Evolutionary conservation across 2,888 invertebrate genomes (phyloP), one percentile per base, ranked within the genome.

Genomic region (Hyposoter didymator): DNA sequence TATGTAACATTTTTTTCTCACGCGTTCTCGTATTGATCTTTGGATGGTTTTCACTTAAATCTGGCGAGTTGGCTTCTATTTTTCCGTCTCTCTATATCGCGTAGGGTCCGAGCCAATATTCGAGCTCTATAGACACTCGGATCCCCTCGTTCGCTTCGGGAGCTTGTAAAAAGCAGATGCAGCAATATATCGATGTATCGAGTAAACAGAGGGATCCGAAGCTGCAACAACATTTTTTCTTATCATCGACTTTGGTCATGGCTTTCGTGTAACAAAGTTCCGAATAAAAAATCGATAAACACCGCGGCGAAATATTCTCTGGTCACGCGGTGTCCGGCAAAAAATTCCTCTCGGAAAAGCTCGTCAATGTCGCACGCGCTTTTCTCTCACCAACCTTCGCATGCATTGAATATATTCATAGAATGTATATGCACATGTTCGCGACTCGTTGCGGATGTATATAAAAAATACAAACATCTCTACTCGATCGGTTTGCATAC

Each of bases 231-330:
- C 39, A 28, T 70, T 22, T 28, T 75, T 49, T 35, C 55, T 17
- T 76, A 14, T 55, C 73, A 55, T 83, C 78, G 35, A 32, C 55
- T 78, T 62, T 43, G 74, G 59, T 79, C 22, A 45, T 43, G 62
- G 64, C n/a, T 64, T 49, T 55, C 45, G 75, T 78, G n/a, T 59
- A 84, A 84, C 73, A 74, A 5, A 69, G n/a, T 75, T 59, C 43
- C 14, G n/a, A 73, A 49, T 35, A 22, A 70, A 49, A 49, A n/a
- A 64, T 43, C 47, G 22, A 59, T 69, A n/a, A 72, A 59, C 69
- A 39, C 64, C 43, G 62, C 7, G 35, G 35, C 35, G 35, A 7
- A 39, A 39, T 0, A 39, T 39, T 10, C 39, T 35, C 45, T 32
- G 19, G 19, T 55, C 22, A 52, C 22, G 10, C 55, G 1, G 35